Conservation (phyloP, 2,888 invertebrate genomes). For the Scaptomyza reducta region DNA sequence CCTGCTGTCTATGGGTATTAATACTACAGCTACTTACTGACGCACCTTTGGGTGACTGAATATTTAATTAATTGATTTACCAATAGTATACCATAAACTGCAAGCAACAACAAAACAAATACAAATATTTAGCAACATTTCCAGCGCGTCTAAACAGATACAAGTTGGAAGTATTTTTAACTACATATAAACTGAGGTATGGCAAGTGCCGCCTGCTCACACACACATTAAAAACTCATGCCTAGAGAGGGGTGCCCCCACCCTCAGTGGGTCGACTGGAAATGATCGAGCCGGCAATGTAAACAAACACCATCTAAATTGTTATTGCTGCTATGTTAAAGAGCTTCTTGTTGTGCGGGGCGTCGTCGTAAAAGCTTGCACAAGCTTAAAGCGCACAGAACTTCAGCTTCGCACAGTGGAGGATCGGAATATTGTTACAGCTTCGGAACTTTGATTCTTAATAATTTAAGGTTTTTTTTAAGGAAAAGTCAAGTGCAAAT, state of each 20-base stretch:
- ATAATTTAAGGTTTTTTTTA: too few relatives aligned
- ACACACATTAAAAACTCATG: not conserved
- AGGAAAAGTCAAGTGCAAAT: too few relatives aligned
- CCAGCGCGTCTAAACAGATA: conserved; percentile 24
- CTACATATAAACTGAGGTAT: not conserved
- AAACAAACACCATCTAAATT: conserved; percentile 49
- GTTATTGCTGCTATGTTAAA: conserved; percentile 11
- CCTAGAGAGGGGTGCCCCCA: not conserved
- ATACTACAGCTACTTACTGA: conserved; percentile 8
- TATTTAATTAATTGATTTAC: conserved; percentile 54
- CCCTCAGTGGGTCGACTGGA: conserved; percentile 15
- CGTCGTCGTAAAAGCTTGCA: conserved; percentile 35
- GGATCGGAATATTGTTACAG: conserved; percentile 28
- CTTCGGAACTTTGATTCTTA: not conserved
- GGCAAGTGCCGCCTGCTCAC: conserved; percentile 10
- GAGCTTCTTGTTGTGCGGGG: conserved; percentile 17
- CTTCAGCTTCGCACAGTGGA: conserved; percentile 17
- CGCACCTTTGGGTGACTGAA: conserved; percentile 42
- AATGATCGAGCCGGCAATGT: conserved; percentile 48
- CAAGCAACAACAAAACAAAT: conserved; percentile 6
- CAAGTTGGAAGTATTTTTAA: conserved; percentile 3
- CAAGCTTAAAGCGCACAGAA: conserved; percentile 42
- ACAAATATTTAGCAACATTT: conserved; percentile 14
- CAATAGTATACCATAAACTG: conserved; percentile 20
- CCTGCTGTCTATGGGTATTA: conserved; percentile 14